Conservation (phyloP, 2,113 vertebrate genomes). For the Nibea coibor region DNA sequence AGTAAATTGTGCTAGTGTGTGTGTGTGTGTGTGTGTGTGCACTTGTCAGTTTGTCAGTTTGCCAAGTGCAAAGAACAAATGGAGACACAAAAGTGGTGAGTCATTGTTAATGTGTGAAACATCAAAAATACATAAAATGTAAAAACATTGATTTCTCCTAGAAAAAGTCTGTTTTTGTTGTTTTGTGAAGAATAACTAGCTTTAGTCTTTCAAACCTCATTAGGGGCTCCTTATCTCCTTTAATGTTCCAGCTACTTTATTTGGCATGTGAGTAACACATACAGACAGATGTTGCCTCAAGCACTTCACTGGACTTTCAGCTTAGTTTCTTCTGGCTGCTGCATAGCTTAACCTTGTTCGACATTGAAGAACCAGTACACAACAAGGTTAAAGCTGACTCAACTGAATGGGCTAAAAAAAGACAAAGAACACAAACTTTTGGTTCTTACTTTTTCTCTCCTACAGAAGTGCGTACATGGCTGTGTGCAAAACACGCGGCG, state of each 20-base stretch:
- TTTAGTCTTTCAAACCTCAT: constrained; percentile 18
- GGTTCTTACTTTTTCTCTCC: neutral
- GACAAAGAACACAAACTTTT: neutral
- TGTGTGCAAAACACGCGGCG: neutral
- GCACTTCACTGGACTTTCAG: constrained; percentile 7
- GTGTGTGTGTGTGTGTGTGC: neutral
- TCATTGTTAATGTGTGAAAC: constrained; percentile 8
- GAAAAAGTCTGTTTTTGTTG: neutral
- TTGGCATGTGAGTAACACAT: constrained; percentile 27
- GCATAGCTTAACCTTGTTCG: constrained; percentile 3
- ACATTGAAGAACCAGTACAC: constrained; percentile 9
- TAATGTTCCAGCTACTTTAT: constrained; percentile 11
- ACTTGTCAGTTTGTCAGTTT: constrained; percentile 39
- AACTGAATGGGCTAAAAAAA: neutral
- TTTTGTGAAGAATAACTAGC: constrained; percentile 17
- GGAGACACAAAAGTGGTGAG: neutral
- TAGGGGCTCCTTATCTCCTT: neutral
- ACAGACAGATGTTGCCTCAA: constrained; percentile 36
- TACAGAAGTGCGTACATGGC: neutral
- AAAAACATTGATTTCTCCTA: neutral
- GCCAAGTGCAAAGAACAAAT: constrained; percentile 27
- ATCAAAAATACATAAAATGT: neutral
- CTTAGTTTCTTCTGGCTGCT: neutral
- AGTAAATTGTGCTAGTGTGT: neutral
- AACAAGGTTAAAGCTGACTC: constrained; percentile 14